Conservation (phyloP, 2,888 invertebrate genomes). For the Tetragnatha montana region DNA sequence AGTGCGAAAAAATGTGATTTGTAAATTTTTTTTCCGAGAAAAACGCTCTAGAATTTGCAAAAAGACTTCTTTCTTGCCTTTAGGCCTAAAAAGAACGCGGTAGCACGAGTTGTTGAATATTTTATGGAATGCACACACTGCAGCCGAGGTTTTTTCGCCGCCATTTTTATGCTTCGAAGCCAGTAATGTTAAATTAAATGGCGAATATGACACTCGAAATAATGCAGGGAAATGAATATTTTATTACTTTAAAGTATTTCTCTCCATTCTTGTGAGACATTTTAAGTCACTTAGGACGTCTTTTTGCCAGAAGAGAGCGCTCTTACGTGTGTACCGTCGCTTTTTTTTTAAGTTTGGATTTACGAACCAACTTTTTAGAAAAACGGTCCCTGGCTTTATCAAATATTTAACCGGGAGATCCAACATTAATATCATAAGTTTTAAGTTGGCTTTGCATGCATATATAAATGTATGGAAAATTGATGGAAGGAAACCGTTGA, state of each 20-base stretch:
- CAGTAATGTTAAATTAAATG: conserved; percentile 58
- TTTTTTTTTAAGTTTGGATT: conserved; percentile 49
- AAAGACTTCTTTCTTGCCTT: conserved; percentile 18
- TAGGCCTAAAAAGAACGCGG: conserved; percentile 23
- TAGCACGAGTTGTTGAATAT: conserved; percentile 49
- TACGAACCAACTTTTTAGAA: not conserved
- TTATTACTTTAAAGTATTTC: conserved; percentile 46
- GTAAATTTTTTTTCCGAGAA: not conserved
- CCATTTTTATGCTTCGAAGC: conserved; percentile 28
- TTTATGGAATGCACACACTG: conserved; percentile 40
- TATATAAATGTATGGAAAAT: not conserved
- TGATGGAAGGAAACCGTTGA: not conserved
- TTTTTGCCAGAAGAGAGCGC: conserved; percentile 1
- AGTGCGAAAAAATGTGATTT: conserved; percentile 24
- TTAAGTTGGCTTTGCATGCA: not conserved
- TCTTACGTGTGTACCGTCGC: conserved; percentile 3
- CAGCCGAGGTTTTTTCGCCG: conserved; percentile 2
- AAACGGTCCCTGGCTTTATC: not conserved
- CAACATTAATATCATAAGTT: conserved; percentile 20
- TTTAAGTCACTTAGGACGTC: conserved; percentile 16
- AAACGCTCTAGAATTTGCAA: not conserved
- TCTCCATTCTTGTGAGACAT: conserved; percentile 7
- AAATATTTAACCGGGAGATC: conserved; percentile 17
- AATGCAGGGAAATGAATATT: conserved; percentile 48
- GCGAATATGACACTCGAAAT: conserved; percentile 53